Evolutionary conservation across 2,888 invertebrate genomes (phyloP).

Genomic region (Standfussiana lucernea): DNA sequence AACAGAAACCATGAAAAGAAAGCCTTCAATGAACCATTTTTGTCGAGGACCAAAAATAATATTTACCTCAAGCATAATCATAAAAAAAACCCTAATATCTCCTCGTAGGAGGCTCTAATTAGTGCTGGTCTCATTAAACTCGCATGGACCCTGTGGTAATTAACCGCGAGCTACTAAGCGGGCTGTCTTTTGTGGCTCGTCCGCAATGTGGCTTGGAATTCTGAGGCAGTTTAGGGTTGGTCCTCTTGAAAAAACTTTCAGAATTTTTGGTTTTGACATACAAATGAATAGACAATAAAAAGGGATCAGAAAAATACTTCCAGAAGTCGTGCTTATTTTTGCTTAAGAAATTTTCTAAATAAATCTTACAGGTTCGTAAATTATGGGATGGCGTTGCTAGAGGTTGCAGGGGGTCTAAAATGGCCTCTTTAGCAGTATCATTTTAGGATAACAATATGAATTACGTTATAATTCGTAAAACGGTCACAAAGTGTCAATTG

Average conservation of each 20-base stretch:
- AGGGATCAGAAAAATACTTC: not conserved
- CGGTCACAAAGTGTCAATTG: too few species aligned
- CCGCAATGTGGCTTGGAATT: slow-evolving; percentile 34
- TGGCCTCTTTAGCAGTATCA: too few species aligned
- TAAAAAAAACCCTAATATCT: slow-evolving; percentile 22
- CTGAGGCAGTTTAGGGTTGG: not conserved
- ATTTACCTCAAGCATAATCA: slow-evolving; percentile 3
- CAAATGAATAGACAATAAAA: not conserved
- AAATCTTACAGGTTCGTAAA: not conserved
- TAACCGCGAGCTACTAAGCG: slow-evolving; percentile 52
- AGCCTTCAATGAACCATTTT: too few species aligned
- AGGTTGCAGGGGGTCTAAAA: too few species aligned
- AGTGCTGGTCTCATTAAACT: slow-evolving; percentile 65
- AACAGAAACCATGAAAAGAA: too few species aligned
- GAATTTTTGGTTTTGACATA: not conserved
- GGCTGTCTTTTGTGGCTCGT: slow-evolving; percentile 38
- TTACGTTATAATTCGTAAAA: too few species aligned
- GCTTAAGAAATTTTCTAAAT: not conserved
- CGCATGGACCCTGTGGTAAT: slow-evolving; percentile 60
- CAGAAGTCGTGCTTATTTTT: not conserved
- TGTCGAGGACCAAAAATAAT: not conserved
- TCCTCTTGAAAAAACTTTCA: not conserved
- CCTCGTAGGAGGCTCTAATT: slow-evolving; percentile 45
- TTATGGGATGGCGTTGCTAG: not conserved
- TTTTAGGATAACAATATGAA: too few species aligned